Evolutionary conservation across 2,113 vertebrate species (phyloP), one percentile per base, ranked within the genome.

Genomic region (Malurus elegans): DNA sequence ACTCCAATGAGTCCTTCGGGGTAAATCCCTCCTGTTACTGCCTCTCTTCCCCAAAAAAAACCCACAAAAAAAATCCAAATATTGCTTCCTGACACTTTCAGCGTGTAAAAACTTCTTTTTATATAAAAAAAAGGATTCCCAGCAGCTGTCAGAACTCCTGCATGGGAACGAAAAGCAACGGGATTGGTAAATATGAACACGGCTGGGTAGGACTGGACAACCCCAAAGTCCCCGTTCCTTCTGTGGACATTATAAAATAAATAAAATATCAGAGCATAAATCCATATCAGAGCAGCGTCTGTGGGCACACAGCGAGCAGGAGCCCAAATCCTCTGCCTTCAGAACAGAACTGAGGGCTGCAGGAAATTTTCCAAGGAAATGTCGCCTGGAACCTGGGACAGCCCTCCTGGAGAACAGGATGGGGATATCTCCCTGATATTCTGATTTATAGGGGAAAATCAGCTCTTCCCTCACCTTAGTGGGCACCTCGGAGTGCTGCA

Each of bases 21-120:
- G 29, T 5, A 29, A 79, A 5, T 34, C 48, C 12, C 32, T 61
- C 40, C 25, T 62, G 38, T 38, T 75, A 24, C 9, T 72, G 24
- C 14, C 5, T 9, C 10, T 18, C 8, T 14, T 15, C 8, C 14
- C 5, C 16, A 17, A 7, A 21, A 36, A 53, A 40, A 31, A 0
- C 34, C 29, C 50, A 74, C 19, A 36, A 32, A 72, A 4, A 26
- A 81, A 54, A 66, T 29, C 20, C 47, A 91, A 60, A 40, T 20
- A 58, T 45, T 1, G 4, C 45, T 65, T 88, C 62, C 34, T 61
- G 62, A 25, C 1, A 9, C 17, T 78, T 48, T 76, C 42, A 36
- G 57, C 25, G 66, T 48, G 64, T 65, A 47, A 65, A 73, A 17
- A 23, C 14, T 53, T 40, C 12, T 60, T 48, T 76, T 54, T 44